These are phyloP conservation scores for Willisornis vidua DNA, from an alignment of 2,113 vertebrate species.

Conservation along the genomic window DNA sequence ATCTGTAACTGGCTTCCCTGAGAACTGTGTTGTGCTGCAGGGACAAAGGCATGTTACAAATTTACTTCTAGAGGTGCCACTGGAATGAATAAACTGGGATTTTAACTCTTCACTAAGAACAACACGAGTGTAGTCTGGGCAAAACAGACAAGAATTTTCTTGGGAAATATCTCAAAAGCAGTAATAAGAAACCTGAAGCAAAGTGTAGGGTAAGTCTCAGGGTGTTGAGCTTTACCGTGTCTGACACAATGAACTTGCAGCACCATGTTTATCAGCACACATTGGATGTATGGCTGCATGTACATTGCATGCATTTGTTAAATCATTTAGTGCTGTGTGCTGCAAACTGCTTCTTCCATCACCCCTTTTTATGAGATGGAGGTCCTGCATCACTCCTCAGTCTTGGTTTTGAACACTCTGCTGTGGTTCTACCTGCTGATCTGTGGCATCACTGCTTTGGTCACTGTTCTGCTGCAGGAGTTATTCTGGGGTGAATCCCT, in stretches of 20 bases:
- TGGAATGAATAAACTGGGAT: background rate
- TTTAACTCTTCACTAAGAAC: background rate
- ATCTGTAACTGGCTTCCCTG: background rate
- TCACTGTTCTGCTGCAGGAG: background rate
- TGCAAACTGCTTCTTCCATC: background rate
- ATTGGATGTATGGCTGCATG: background rate
- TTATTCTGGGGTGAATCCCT: background rate
- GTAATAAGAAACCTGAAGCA: background rate
- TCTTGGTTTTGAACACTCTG: accelerated
- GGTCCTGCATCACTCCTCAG: background rate
- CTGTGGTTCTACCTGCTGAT: background rate
- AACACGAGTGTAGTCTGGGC: background rate
- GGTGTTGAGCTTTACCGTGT: background rate
- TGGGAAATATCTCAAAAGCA: background rate
- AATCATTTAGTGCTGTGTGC: background rate
- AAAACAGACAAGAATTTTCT: background rate
- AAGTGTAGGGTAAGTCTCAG: background rate
- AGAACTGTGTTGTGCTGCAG: background rate
- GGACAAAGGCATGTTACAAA: background rate
- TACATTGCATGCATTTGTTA: background rate
- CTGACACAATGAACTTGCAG: background rate
- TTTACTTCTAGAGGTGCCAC: background rate
- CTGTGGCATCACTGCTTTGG: background rate
- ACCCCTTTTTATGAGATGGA: background rate
- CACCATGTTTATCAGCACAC: background rate